A percentile compares a stretch with the other conserved stretches of the same genome.
phyloP scores from a whole-genome alignment of 1,140 invertebrate species.

The Papilio aristodemus region DNA sequence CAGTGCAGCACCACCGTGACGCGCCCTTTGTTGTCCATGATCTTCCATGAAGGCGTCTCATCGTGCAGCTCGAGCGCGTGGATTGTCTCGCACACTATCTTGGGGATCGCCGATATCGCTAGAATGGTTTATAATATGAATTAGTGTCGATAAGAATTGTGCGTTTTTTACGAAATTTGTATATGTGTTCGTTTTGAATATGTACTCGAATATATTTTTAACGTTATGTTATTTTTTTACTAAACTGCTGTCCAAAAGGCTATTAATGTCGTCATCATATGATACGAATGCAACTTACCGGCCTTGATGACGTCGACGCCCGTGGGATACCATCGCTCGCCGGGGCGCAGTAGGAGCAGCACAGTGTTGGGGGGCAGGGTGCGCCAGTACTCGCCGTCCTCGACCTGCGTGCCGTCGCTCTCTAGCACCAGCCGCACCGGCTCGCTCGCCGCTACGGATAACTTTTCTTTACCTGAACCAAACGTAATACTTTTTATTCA shows the following conservation, averaged over 20 bases:
- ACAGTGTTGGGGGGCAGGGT: constrained; percentile 95
- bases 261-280: too few species aligned
- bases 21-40: constrained; percentile 97
- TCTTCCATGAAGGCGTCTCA: constrained; percentile 97
- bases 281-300: constrained; percentile 83
- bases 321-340: constrained; percentile 94
- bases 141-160: background rate
- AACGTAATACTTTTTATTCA: constrained; percentile 26
- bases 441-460: constrained; percentile 90
- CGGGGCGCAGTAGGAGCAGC: constrained; percentile 91
- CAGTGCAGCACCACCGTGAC: constrained; percentile 96
- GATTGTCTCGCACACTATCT: constrained; percentile 97
- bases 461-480: constrained; percentile 90
- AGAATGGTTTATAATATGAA: constrained; percentile 49
- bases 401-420: constrained; percentile 96
- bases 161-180: too few species aligned
- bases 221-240: too few species aligned
- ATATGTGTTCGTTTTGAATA: too few species aligned
- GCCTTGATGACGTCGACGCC: constrained; percentile 95
- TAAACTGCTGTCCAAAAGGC: too few species aligned
- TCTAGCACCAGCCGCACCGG: constrained; percentile 93
- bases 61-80: constrained; percentile 95
- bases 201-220: too few species aligned
- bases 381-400: constrained; percentile 96
- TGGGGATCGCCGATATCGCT: constrained; percentile 96